Conservation (phyloP, 2,113 vertebrate species). For the Misgurnus anguillicaudatus region DNA sequence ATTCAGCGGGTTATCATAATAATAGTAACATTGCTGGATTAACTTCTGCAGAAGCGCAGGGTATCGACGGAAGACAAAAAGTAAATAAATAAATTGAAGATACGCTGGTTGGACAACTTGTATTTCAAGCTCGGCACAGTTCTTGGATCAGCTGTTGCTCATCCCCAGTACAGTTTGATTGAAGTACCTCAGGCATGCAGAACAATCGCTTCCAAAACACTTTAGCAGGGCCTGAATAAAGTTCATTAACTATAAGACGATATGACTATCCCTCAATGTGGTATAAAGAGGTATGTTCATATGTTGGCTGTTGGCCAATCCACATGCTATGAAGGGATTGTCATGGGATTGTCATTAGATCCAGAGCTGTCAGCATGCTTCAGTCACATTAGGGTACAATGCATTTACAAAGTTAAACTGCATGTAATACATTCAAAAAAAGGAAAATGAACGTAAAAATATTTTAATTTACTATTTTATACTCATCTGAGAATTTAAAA, state of each 20-base stretch:
- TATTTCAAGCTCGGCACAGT: neutral
- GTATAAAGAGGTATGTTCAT: neutral
- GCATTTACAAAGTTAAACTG: conserved; percentile 45
- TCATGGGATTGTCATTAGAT: conserved; percentile 17
- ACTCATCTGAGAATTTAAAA: conserved; percentile 1
- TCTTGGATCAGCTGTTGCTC: conserved; percentile 6
- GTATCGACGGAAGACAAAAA: conserved; percentile 26
- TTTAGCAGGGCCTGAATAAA: neutral
- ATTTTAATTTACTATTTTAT: neutral
- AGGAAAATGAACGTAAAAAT: neutral
- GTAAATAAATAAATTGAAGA: neutral
- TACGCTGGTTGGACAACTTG: conserved; percentile 24
- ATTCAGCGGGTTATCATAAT: neutral
- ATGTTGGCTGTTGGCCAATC: conserved; percentile 5
- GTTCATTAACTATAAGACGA: neutral
- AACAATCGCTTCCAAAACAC: neutral
- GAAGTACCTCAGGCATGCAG: conserved; percentile 9
- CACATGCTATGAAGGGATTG: conserved; percentile 21
- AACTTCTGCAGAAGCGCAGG: neutral
- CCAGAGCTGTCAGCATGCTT: conserved; percentile 28
- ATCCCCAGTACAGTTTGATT: neutral
- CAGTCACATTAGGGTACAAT: conserved; percentile 20
- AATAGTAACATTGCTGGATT: neutral
- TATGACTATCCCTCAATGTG: neutral
- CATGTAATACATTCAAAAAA: conserved; percentile 31